Base-by-base conservation (phyloP, 2,888 invertebrate genomes). In the Invenusta paracnida region DNA sequence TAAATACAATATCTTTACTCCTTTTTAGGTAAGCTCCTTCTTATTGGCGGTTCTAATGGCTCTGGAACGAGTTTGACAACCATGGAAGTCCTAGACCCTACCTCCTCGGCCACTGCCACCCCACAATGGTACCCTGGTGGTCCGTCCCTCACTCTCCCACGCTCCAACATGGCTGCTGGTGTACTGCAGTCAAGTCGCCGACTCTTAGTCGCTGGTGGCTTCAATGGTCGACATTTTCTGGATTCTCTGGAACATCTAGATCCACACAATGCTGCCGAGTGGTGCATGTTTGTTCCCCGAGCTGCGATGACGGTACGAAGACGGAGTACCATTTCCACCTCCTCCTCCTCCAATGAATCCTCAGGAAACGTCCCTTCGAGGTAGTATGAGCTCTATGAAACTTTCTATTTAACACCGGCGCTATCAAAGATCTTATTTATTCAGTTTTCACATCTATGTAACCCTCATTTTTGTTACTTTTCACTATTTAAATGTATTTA, bases 201-300 rank as follows among this genome's bases (percentile, higher is more conserved):
- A 82, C n/a, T 82, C 2, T 13, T 82, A 0, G 82, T 30, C 29
- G 30, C 30, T 1, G 82, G 82, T 25, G 82, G 82, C 2, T 82
- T 82, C n/a, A 82, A 29, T 1, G 82, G 82, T 23, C 29, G 30
- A 25, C 82, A 82, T 29, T 82, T 82, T 25, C 25, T 82, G 2
- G 82, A 82, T 30, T 29, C 82, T 1, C 29, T 82, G 82, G 82
- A 82, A 82, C 30, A 30, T 25, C 29, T 82, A 17, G 82, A 82
- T 25, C 17, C 29, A 23, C 29, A 82, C 1, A 82, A 30, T 1
- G 17, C 82, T 30, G 30, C n/a, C 25, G 82, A 82, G 29, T 82
- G 82, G 82, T 82, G 29, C 29, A 11, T 82, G 82, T 82, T 27
- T n/a, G 82, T 82, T 82, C 82, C 82, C n/a, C n/a, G n/a, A n/a